Evolutionary conservation across 2,797 vertebrate species (phyloP).

Genomic region (Xenentodon cancila): DNA sequence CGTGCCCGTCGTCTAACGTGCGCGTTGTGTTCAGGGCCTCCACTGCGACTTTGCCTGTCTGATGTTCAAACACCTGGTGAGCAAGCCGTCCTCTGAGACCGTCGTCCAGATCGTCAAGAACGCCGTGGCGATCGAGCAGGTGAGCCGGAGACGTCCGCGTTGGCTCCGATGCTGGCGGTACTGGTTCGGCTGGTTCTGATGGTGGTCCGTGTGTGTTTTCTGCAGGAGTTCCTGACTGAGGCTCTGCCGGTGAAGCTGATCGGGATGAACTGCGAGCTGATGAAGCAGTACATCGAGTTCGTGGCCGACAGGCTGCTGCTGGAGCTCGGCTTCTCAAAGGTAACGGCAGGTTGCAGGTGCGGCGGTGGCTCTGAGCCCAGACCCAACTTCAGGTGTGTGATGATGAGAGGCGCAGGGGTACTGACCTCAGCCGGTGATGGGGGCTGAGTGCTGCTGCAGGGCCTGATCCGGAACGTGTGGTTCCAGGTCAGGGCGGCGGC

Average conservation of each 20-base stretch:
- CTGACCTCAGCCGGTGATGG: conserved; percentile 90
- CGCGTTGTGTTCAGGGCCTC: conserved; percentile 82
- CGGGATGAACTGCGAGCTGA: conserved; percentile 95
- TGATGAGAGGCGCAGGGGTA: conserved; percentile 88
- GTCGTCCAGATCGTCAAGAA: conserved; percentile 86
- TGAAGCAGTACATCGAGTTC: conserved; percentile 96
- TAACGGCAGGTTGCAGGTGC: conserved; percentile 90
- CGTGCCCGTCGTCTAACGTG: no score
- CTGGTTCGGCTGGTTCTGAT: neutral
- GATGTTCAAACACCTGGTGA: conserved; percentile 95
- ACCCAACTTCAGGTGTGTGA: conserved; percentile 87
- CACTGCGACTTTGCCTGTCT: conserved; percentile 97
- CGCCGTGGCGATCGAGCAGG: conserved; percentile 94
- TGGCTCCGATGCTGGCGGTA: neutral
- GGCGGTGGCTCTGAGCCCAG: conserved; percentile 92
- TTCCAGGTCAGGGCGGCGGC: conserved; percentile 46
- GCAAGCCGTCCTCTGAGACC: conserved; percentile 85
- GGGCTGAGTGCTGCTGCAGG: conserved; percentile 81
- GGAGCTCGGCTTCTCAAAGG: conserved; percentile 95
- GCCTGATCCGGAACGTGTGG: conserved; percentile 53
- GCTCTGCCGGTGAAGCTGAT: conserved; percentile 95
- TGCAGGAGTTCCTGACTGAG: conserved; percentile 93
- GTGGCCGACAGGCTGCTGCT: conserved; percentile 93
- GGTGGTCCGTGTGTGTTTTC: neutral
- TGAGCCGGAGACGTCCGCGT: conserved; percentile 38